These are phyloP conservation scores for Pitangus sulphuratus DNA, from an alignment of 2,797 vertebrate genomes.

Conservation along the genomic window DNA sequence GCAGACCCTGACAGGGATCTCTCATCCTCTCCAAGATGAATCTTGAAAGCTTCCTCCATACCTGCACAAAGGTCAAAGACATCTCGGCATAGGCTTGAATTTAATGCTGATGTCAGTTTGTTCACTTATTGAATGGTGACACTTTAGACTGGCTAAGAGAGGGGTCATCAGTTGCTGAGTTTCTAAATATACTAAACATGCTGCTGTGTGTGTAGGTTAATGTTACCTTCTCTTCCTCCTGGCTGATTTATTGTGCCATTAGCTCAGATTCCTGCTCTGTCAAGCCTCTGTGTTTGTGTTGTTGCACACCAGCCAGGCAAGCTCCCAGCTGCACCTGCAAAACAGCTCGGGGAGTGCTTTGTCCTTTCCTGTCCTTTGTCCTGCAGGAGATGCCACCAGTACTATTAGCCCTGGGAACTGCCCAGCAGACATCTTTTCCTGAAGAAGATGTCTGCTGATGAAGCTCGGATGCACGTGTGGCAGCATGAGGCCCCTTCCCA, in stretches of 20 bases:
- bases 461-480: accelerated
- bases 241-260: neutral
- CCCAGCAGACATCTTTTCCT: neutral
- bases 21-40: neutral
- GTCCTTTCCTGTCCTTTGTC: neutral
- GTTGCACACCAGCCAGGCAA: neutral
- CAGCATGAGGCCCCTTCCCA: neutral
- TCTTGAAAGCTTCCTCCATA: neutral
- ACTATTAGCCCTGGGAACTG: neutral
- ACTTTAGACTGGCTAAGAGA: neutral
- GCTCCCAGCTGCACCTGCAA: neutral
- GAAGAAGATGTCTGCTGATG: neutral
- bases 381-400: neutral
- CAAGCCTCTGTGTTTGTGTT: accelerated
- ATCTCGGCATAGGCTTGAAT: neutral
- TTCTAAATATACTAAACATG: slow-evolving; percentile 37
- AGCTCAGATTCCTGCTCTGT: neutral
- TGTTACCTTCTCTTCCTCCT: slow-evolving; percentile 32
- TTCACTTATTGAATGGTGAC: neutral
- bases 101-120: neutral
- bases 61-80: neutral
- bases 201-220: neutral
- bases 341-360: neutral
- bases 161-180: neutral
- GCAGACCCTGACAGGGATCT: neutral